Evolutionary conservation across 2,888 invertebrate species (phyloP).

Genomic region (Leuctra nigra): DNA sequence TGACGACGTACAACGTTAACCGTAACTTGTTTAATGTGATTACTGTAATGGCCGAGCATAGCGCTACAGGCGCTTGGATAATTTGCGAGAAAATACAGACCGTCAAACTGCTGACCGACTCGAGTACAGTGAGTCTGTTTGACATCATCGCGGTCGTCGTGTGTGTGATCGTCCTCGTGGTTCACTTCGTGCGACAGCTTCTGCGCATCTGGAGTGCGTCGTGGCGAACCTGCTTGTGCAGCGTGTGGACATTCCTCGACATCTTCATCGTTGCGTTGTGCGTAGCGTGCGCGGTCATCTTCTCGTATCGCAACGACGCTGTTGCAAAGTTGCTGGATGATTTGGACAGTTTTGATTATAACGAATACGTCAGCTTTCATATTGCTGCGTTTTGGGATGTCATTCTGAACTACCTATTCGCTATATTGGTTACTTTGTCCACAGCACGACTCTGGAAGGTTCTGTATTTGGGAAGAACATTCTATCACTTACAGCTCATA

Average conservation of each 20-base stretch:
- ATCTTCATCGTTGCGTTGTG: constrained; percentile 4
- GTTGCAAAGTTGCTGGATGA: neutral
- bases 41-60: constrained; percentile 17
- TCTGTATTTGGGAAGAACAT: constrained; percentile 12
- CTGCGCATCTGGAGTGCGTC: too few relatives aligned
- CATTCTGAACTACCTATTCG: constrained; percentile 5
- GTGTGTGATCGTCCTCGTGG: constrained; percentile 1
- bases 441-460: constrained; percentile 22
- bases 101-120: neutral
- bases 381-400: constrained; percentile 17
- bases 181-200: constrained; percentile 11
- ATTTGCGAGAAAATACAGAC: constrained; percentile 6
- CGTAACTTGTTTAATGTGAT: constrained; percentile 24
- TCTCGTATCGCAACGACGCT: constrained; percentile 13
- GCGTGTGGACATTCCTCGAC: constrained; percentile 18
- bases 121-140: neutral
- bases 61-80: neutral
- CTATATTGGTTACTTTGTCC: constrained; percentile 9
- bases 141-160: neutral
- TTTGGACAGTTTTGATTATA: constrained; percentile 9
- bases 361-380: constrained; percentile 19
- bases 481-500: constrained; percentile 14
- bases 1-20: constrained; percentile 24
- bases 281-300: neutral
- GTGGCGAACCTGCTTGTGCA: neutral